Evolutionary conservation across 2,113 vertebrate species (phyloP), one percentile per base, ranked within the genome.

Genomic region (Megaleporinus macrocephalus): DNA sequence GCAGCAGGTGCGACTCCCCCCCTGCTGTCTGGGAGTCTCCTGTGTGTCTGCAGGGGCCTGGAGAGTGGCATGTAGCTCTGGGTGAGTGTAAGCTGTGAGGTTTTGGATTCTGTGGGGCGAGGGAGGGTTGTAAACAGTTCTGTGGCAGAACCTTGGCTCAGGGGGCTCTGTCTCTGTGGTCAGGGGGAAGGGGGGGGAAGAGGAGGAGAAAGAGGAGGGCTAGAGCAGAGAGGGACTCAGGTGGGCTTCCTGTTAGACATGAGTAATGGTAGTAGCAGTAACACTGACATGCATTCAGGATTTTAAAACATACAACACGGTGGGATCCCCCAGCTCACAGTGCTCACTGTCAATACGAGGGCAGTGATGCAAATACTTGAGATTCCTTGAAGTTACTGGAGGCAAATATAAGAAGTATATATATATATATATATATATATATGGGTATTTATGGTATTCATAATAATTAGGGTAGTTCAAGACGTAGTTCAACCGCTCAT

Each of bases 61-160:
- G 44, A 79, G 5, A 72, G 66, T 83, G 87, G 79, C 83, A 87
- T 79, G 80, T 77, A 76, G 85, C 85, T 89, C 79, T 66, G 70
- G 51, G 73, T 44, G 27, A 41, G 65, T 49, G 63, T 41, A 47
- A 41, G 73, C n/a, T 78, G 44, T 59, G 47, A 62, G 44, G 33
- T 80, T 62, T 71, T 59, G 26, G 53, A 41, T 41, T 27, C 16
- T 13, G 27, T 29, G 69, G 85, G 84, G 85, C 76, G 82, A 36
- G 33, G 51, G 71, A 76, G 82, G 84, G 83, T 78, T 92, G 91
- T 93, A 93, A 93, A 93, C 92, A 83, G 85, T 85, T 85, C 68
- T 78, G 63, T 74, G 65, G 79, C 70, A 80, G 78, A 81, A 69
- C 69, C 78, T 75, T 75, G 49, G 76, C 70, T 73, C 61, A 68